Percentiles rank a stretch among this genome's conserved stretches.
Conservation (phyloP, 2,113 vertebrate species). For the Rhinolophus sinicus region DNA sequence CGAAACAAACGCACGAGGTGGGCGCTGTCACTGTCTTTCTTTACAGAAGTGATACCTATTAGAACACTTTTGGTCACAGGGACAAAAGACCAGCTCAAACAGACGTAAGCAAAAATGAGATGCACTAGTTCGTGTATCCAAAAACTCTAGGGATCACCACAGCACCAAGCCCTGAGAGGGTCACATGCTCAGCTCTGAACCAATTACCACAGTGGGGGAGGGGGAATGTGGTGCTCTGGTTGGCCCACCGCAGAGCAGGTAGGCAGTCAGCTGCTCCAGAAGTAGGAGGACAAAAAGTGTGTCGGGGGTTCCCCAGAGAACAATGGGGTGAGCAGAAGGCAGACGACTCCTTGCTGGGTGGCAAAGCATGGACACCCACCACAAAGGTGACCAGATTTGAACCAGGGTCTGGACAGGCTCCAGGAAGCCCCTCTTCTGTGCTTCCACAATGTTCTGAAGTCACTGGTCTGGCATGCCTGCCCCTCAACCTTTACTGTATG, state of each 20-base stretch:
- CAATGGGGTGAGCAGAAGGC: neutral
- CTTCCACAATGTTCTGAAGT: neutral
- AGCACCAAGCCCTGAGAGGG: neutral
- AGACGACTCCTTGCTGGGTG: neutral
- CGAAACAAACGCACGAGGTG: rapidly evolving
- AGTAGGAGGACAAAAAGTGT: neutral
- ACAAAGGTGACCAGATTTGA: neutral
- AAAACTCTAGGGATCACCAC: neutral
- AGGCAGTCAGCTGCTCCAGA: neutral
- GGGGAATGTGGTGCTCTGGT: neutral
- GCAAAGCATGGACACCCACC: neutral
- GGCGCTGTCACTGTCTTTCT: neutral
- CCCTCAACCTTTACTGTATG: neutral
- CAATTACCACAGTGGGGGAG: neutral
- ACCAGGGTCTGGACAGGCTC: neutral
- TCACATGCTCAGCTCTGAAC: neutral
- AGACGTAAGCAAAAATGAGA: neutral
- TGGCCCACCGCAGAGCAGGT: neutral
- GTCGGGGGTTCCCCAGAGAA: neutral
- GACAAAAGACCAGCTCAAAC: neutral
- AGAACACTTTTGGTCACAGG: neutral
- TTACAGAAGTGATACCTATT: neutral
- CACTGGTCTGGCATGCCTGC: neutral
- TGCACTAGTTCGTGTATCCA: neutral
- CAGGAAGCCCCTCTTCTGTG: neutral